Base-by-base conservation (phyloP, 1,140 invertebrate species). In the Rhynchophorus ferrugineus region DNA sequence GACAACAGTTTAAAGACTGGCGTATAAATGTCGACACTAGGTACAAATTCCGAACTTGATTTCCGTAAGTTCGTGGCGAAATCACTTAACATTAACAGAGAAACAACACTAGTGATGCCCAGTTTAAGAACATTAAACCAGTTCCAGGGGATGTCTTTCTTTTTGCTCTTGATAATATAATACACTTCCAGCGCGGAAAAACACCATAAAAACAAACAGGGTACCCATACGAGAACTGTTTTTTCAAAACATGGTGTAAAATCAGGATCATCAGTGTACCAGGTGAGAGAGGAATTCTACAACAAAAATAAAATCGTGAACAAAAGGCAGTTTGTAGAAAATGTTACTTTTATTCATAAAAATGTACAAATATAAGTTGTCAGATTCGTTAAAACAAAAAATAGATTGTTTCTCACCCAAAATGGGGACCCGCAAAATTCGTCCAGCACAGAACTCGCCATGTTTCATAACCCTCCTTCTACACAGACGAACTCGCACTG, bases 171-270 rank as follows among this genome's bases (percentile, higher is more conserved):
- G 42, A 83, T 63, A 46, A 93, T 77, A 61, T 89, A 89, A 65
- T 80, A 88, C n/a, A 84, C 70, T 65, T 95, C 89, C 21, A 93
- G 70, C 3, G 82, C 71, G 5, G 83, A 75, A 60, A 87, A 84
- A 0, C 82, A 46, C 86, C 87, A 93, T 3, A 95, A 71, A 70
- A 91, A 92, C 16, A 78, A 65, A 70, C 89, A 93, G 3, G 95
- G 93, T 34, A 80, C 68, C 89, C 91, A 95, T 41, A 91, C 73
- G 21, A 97, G 67, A 1, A 88, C 81, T 2, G 91, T 95, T 69
- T 85, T 83, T 68, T 94, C 84, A 71, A 95, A 92, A 71, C 91
- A 95, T 69, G 75, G 72, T 49, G 89, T 89, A 44, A 95, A 77
- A 65, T 91, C 83, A 38, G 92, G 91, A 69, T 82, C 75, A 14